Conservation (phyloP, 1,140 invertebrate species). For the Uloborus diversus region DNA sequence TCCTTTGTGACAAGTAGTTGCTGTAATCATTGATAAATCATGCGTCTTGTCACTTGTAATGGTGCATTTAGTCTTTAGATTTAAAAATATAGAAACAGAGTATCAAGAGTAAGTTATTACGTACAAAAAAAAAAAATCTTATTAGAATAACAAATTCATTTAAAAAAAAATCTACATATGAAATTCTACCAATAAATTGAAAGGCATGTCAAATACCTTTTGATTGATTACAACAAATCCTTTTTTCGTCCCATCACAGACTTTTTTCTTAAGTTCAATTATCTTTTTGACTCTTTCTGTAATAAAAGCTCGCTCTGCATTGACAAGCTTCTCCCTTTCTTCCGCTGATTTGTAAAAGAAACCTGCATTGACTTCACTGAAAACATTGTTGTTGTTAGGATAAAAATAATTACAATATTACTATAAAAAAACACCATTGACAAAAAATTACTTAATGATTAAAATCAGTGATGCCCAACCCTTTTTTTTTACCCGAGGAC, state of each 20-base stretch:
- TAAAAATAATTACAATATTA: constrained; percentile 31
- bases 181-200: no score
- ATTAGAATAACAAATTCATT: not conserved
- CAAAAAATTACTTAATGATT: no score
- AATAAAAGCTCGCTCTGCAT: constrained; percentile 96
- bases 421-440: constrained; percentile 38
- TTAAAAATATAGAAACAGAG: no score
- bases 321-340: constrained; percentile 93
- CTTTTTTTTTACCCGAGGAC: no score
- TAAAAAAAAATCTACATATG: not conserved
- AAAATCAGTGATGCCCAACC: no score
- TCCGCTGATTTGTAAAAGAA: constrained; percentile 99
- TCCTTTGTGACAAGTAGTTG: no score
- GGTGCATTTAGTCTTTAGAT: no score
- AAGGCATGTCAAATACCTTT: constrained; percentile 74
- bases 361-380: constrained; percentile 91
- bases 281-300: constrained; percentile 95
- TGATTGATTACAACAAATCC: constrained; percentile 98
- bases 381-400: constrained; percentile 56
- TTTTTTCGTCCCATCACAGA: constrained; percentile 89
- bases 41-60: no score
- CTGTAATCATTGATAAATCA: no score
- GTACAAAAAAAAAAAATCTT: not conserved
- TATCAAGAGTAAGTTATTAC: no score
- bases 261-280: constrained; percentile 92